phyloP scores from a whole-genome alignment of 2,888 invertebrate species.

The Opisthograptis luteolata region DNA sequence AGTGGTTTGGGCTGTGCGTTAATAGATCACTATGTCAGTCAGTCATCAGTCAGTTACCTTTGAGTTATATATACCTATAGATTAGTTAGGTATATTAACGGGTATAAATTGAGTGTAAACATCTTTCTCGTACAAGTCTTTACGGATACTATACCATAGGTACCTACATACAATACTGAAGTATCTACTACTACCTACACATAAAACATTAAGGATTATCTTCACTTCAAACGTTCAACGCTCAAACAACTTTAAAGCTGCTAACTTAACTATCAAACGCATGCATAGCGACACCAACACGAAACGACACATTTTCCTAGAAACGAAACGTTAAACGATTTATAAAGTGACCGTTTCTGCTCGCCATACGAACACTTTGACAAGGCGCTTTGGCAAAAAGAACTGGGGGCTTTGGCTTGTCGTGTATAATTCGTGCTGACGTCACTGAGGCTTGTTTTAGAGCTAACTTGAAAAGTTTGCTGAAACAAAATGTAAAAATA shows the following conservation, averaged over 20 bases:
- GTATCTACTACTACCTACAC: neutral
- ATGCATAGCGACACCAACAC: neutral
- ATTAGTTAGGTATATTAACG: too few relatives aligned
- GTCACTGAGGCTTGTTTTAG: too few relatives aligned
- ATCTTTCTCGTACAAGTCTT: too few relatives aligned
- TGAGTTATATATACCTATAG: too few relatives aligned
- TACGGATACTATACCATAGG: too few relatives aligned
- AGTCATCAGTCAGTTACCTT: too few relatives aligned
- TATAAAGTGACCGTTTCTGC: slow-evolving; percentile 2
- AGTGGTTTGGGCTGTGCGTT: too few relatives aligned
- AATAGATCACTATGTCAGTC: too few relatives aligned
- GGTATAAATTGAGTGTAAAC: too few relatives aligned
- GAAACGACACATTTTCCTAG: slow-evolving; percentile 1
- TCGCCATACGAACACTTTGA: slow-evolving; percentile 4
- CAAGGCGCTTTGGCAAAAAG: neutral
- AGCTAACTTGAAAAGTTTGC: too few relatives aligned
- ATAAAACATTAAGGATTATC: neutral
- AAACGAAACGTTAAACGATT: slow-evolving; percentile 3
- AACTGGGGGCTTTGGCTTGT: neutral
- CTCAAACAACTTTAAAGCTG: neutral
- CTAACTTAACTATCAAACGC: neutral
- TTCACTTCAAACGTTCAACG: neutral
- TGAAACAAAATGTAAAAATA: too few relatives aligned
- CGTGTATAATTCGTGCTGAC: neutral
- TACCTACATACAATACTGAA: too few relatives aligned